A percentile compares a stretch with the other conserved stretches of the same genome.
These are phyloP conservation scores for Mesodorylaimus sp. DNA, from an alignment of 2,888 invertebrate species.

Conservation along the genomic window DNA sequence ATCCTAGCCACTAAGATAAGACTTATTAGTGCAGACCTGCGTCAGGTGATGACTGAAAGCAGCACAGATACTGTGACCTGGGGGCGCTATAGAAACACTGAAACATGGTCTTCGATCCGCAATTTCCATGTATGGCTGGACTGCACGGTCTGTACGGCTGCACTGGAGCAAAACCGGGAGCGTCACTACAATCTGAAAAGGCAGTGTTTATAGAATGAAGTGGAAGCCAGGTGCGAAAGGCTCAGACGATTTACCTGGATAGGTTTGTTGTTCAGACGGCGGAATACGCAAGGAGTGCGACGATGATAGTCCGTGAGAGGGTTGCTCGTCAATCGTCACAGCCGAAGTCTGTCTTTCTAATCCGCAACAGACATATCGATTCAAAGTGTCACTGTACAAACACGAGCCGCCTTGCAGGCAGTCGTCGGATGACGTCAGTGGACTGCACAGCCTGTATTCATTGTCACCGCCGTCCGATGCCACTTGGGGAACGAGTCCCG, in stretches of 20 bases:
- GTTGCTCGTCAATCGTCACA: too few relatives aligned
- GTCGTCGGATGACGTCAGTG: constrained; percentile 19
- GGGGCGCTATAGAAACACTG: neutral
- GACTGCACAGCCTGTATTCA: constrained; percentile 25
- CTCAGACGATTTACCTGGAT: too few relatives aligned
- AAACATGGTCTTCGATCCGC: neutral
- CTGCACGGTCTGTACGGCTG: neutral
- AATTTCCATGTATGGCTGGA: neutral
- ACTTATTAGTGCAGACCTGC: too few relatives aligned
- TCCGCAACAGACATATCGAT: constrained; percentile 28
- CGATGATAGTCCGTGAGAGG: too few relatives aligned
- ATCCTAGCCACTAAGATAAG: too few relatives aligned
- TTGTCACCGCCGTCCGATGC: constrained; percentile 25
- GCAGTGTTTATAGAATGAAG: too few relatives aligned
- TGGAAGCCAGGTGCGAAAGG: too few relatives aligned
- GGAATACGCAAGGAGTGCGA: too few relatives aligned
- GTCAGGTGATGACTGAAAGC: too few relatives aligned
- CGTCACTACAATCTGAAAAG: neutral
- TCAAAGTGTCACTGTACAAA: constrained; percentile 25
- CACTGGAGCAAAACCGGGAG: neutral
- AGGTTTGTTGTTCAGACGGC: too few relatives aligned
- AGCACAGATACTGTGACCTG: neutral
- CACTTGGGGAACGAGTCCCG: neutral
- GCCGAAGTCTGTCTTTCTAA: constrained; percentile 16
- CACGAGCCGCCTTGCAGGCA: constrained; percentile 11